phyloP scores from a whole-genome alignment of 1,140 invertebrate species.

The Apocrypta bakeri region DNA sequence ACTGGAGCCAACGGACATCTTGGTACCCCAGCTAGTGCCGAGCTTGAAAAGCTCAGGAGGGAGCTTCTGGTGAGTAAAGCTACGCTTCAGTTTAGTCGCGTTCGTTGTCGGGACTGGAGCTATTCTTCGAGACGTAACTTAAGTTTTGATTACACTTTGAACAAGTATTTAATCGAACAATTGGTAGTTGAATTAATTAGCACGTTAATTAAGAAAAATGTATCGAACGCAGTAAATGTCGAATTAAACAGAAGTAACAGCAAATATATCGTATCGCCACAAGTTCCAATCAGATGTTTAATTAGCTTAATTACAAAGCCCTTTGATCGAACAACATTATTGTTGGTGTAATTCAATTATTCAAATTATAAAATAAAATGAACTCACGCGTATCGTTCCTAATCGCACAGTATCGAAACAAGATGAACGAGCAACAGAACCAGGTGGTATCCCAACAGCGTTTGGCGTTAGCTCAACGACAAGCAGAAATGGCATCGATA shows the following conservation, averaged over 20 bases:
- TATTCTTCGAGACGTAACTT: too few species aligned
- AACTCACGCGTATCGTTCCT: conserved; percentile 7
- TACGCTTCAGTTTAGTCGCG: not conserved
- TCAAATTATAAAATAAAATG: not conserved
- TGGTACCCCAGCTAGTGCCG: conserved; percentile 84
- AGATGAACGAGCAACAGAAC: conserved; percentile 95
- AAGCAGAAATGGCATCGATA: conserved; percentile 92
- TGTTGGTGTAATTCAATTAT: too few species aligned
- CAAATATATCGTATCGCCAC: too few species aligned
- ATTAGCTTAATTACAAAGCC: too few species aligned
- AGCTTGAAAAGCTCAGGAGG: conserved; percentile 91
- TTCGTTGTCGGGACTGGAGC: not conserved
- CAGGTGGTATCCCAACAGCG: conserved; percentile 89
- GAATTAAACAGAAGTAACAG: too few species aligned
- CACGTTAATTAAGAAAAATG: too few species aligned
- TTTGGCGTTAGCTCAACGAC: conserved; percentile 87
- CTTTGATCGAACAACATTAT: too few species aligned
- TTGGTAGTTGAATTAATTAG: too few species aligned
- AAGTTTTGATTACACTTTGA: too few species aligned
- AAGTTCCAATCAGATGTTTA: too few species aligned
- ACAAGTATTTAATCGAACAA: too few species aligned
- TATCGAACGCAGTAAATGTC: too few species aligned
- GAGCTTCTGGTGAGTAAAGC: conserved; percentile 88
- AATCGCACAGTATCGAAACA: conserved; percentile 90
- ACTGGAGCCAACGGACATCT: conserved; percentile 71